phyloP scores from a whole-genome alignment of 2,797 vertebrate genomes.

The Anomalospiza imberbis region DNA sequence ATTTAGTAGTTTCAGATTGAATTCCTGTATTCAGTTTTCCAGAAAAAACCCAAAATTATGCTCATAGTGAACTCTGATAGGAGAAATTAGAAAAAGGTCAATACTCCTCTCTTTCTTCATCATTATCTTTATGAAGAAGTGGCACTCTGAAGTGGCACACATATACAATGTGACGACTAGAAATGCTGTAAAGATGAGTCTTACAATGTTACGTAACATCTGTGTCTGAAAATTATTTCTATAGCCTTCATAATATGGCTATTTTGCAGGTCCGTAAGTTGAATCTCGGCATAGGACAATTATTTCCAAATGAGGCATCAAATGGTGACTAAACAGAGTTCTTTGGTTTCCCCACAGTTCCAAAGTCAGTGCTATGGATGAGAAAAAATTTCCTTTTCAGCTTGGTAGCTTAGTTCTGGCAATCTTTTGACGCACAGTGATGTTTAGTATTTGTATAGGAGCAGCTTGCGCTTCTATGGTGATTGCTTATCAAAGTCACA shows the following conservation, averaged over 20 bases:
- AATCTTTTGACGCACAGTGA: not conserved
- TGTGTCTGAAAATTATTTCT: not conserved
- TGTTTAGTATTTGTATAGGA: not conserved
- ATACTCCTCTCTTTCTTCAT: not conserved
- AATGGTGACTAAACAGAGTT: not conserved
- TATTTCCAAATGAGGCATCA: not conserved
- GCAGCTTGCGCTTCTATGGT: not conserved
- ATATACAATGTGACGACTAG: not conserved
- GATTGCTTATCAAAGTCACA: not conserved
- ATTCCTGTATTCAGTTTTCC: not conserved
- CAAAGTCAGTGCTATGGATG: not conserved
- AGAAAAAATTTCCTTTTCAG: not conserved
- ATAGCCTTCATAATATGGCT: not conserved
- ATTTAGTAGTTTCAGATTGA: not conserved
- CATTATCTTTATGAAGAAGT: not conserved
- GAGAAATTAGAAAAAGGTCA: not conserved
- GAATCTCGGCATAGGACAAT: not conserved
- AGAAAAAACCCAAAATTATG: not conserved
- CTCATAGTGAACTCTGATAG: not conserved
- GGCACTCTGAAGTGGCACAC: not conserved
- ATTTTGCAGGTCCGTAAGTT: not conserved
- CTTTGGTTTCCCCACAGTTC: not conserved
- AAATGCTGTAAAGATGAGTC: not conserved
- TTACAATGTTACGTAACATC: not conserved
- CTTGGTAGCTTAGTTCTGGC: not conserved